Conservation (phyloP, 2,888 invertebrate genomes). For the Cremastinae sp. region DNA sequence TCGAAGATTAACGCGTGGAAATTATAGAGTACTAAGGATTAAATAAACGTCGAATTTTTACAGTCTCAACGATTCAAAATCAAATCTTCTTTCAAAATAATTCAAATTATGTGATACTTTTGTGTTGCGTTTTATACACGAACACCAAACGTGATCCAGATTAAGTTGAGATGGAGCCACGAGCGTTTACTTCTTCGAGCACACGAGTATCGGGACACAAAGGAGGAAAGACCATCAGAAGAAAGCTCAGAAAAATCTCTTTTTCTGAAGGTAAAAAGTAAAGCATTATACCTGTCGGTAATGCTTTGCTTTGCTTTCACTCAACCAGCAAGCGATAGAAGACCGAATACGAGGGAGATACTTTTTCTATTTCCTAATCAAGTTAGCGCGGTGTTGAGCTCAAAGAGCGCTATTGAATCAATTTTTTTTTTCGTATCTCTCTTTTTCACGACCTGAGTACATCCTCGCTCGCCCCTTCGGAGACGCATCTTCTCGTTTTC, state of each 20-base stretch:
- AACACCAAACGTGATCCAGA: slow-evolving; percentile 38
- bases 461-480: slow-evolving; percentile 21
- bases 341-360: neutral
- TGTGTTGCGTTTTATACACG: slow-evolving; percentile 6
- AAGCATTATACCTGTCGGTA: neutral
- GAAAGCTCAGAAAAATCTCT: slow-evolving; percentile 7
- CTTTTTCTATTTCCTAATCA: slow-evolving; percentile 46
- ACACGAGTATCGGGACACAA: slow-evolving; percentile 1
- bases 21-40: slow-evolving; percentile 64
- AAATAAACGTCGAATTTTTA: too few species aligned
- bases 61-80: too few species aligned
- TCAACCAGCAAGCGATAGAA: neutral
- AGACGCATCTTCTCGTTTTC: slow-evolving; percentile 4
- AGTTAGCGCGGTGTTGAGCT: slow-evolving; percentile 26
- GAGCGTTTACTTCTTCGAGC: slow-evolving; percentile 41
- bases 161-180: slow-evolving; percentile 60
- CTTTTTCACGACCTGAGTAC: slow-evolving; percentile 31
- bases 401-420: slow-evolving; percentile 9
- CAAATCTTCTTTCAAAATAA: too few species aligned
- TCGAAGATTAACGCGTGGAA: slow-evolving; percentile 1
- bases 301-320: slow-evolving; percentile 25
- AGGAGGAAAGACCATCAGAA: slow-evolving; percentile 10
- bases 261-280: too few species aligned
- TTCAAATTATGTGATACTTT: too few species aligned
- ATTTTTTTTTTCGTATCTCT: slow-evolving; percentile 22